Evolutionary conservation across 2,888 invertebrate species (phyloP), one percentile per base, ranked within the genome.

Genomic region (Vanessa cardui): DNA sequence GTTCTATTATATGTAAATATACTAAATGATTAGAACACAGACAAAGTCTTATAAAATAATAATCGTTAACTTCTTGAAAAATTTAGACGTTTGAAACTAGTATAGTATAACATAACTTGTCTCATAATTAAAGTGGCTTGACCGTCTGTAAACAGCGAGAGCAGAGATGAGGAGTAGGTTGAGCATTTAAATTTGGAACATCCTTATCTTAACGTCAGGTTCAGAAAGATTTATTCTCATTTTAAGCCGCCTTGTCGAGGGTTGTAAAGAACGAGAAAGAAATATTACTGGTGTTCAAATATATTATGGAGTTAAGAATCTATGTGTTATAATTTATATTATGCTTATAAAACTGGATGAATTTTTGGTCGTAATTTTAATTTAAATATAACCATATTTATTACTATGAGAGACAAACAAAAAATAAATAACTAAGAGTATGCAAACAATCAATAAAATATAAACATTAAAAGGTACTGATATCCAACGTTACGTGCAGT

Each of bases 151-250:
- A 69, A 63, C 62, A 54, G 46, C 49, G 61, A 59, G 58, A 46
- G 54, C 62, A 26, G 26, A 12, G 26, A 52, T 52, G 52, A 52
- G 26, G 12, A 52, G 26, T 52, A 52, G 52, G 18, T n/a, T n/a
- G n/a, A n/a, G 49, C 58, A 52, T 61, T 18, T 12, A 66, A 66
- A 62, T 58, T 52, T n/a, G 31, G 59, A 21, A 45, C 20, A 33
- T 54, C 54, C 64, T 64, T 64, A 68, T 68, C 65, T 60, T 52
- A 46, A 64, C 65, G 68, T 31, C 58, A 46, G 52, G 26, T 68
- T 68, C 62, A 52, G 59, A 54, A 60, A 65, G 68, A 70, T 70
- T 70, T 70, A 70, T 70, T 59, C 64, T 62, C 63, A 60, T 70
- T 65, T 60, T 39, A 62, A 33, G 45, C 65, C 59, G 65, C 68